These are phyloP conservation scores for Eremophila alpestris DNA, from an alignment of 2,797 vertebrate species.

Conservation along the genomic window DNA sequence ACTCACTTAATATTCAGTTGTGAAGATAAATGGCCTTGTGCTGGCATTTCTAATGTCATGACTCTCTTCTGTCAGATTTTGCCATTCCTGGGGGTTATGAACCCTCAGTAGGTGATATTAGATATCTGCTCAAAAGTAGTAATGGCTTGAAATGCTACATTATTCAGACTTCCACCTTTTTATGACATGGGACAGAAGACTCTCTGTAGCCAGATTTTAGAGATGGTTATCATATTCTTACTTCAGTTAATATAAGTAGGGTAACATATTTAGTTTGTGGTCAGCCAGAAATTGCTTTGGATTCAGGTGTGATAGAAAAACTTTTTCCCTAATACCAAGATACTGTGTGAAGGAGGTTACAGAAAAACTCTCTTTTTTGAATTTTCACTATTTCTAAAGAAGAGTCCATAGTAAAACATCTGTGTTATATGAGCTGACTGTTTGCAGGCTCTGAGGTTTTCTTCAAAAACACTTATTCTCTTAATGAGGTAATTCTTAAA, in stretches of 20 bases:
- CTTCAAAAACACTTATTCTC: neutral
- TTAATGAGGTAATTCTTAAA: neutral
- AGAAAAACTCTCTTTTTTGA: neutral
- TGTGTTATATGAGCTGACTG: neutral
- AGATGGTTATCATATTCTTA: neutral
- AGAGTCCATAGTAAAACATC: neutral
- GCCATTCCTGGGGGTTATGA: neutral
- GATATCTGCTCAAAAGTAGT: neutral
- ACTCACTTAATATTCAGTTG: neutral
- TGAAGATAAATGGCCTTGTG: neutral
- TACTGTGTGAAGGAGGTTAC: neutral
- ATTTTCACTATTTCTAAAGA: neutral
- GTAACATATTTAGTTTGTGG: neutral
- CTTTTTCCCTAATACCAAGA: neutral
- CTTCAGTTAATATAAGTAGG: neutral
- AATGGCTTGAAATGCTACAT: neutral
- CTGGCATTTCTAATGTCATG: neutral
- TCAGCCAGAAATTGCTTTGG: neutral
- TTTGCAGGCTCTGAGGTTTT: neutral
- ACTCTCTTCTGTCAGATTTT: neutral
- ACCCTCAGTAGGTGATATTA: neutral
- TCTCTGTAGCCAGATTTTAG: neutral
- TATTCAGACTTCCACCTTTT: neutral
- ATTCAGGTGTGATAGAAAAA: neutral
- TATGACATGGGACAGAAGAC: neutral